phyloP scores from a whole-genome alignment of 92 coral and sea anemone species.

The Zoanthus solanderi region DNA sequence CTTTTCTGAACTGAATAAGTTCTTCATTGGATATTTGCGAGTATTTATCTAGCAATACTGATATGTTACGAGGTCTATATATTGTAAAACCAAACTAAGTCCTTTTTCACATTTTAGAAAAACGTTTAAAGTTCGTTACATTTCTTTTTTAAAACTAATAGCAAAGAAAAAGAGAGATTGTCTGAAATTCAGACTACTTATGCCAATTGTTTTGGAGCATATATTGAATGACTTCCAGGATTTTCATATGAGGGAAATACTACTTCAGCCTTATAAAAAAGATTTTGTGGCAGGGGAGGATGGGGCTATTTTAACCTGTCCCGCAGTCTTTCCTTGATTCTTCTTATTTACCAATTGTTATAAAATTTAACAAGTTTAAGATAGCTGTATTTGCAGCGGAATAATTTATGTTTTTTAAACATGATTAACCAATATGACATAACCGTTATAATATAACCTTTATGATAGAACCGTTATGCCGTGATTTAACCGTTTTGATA shows the following conservation, averaged over 20 bases:
- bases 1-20: too few species aligned
- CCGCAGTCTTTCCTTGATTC: neutral
- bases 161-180: too few species aligned
- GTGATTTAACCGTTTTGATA: too few species aligned
- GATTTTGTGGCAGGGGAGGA: neutral
- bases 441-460: neutral
- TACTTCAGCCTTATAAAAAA: neutral
- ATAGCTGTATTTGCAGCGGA: neutral
- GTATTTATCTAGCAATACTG: too few species aligned
- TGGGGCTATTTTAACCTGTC: neutral
- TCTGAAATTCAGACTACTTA: neutral
- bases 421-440: neutral
- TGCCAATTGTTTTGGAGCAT: neutral
- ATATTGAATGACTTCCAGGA: neutral
- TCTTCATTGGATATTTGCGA: too few species aligned
- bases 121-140: too few species aligned
- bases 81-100: too few species aligned
- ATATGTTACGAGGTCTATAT: too few species aligned
- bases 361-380: neutral
- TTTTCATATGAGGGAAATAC: neutral
- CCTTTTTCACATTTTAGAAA: too few species aligned
- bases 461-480: too few species aligned
- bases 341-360: neutral
- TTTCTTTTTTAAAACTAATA: too few species aligned
- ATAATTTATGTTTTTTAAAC: neutral